phyloP scores from a whole-genome alignment of 2,797 vertebrate genomes.

The Liparis tanakae region DNA sequence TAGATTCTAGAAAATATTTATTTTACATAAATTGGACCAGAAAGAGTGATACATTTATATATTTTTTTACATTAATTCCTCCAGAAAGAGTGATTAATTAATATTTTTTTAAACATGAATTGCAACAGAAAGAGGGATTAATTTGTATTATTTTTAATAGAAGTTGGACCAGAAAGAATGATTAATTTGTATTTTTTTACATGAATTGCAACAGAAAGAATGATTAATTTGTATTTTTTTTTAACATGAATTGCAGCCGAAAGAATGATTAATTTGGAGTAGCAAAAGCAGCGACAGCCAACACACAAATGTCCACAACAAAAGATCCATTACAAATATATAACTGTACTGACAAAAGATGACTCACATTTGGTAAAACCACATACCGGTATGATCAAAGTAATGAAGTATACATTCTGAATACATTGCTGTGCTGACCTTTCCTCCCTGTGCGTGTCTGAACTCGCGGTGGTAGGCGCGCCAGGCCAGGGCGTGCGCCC shows the following conservation, averaged over 20 bases:
- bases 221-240: background rate
- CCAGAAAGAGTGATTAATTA: too few relatives aligned
- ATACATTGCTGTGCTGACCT: slow-evolving; percentile 63
- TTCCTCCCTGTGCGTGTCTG: slow-evolving; percentile 87
- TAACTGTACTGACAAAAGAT: background rate
- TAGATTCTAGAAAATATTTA: too few relatives aligned
- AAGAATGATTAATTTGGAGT: background rate
- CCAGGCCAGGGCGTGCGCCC: slow-evolving; percentile 92
- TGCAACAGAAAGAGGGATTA: too few relatives aligned
- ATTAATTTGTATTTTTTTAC: too few relatives aligned
- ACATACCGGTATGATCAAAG: background rate
- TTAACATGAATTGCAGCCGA: too few relatives aligned
- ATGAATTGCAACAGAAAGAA: too few relatives aligned
- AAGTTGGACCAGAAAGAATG: too few relatives aligned
- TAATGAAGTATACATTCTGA: background rate
- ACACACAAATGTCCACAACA: too few relatives aligned
- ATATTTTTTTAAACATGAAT: too few relatives aligned
- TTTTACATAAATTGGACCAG: too few relatives aligned
- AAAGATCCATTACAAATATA: background rate
- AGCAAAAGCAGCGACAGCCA: background rate
- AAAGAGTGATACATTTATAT: background rate
- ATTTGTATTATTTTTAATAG: too few relatives aligned
- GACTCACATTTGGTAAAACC: background rate
- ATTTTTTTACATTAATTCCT: too few relatives aligned
- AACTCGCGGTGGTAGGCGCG: slow-evolving; percentile 88